phyloP scores from a whole-genome alignment of 2,113 vertebrate genomes.

The Clarias gariepinus region DNA sequence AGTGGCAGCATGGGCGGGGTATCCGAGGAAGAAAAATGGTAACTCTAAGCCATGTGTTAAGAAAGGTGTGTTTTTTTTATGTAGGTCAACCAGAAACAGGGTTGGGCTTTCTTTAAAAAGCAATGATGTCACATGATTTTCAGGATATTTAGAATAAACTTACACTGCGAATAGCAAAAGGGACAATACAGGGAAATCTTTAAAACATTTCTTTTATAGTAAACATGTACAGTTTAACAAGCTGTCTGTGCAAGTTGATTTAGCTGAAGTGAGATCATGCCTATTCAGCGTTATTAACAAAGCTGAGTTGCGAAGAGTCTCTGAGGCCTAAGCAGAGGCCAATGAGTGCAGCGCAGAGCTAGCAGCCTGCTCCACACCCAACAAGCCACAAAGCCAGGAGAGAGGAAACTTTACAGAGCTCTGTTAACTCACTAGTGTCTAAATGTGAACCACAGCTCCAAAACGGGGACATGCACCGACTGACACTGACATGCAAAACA shows the following conservation, averaged over 20 bases:
- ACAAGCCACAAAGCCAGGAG: conserved; percentile 22
- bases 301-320: conserved; percentile 19
- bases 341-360: conserved; percentile 30
- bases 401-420: conserved; percentile 37
- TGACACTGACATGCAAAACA: background rate
- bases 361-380: conserved; percentile 33
- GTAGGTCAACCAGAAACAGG: conserved; percentile 55
- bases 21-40: background rate
- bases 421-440: conserved; percentile 33
- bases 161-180: background rate
- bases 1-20: conserved; percentile 24
- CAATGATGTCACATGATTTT: conserved; percentile 39
- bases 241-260: background rate
- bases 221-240: background rate
- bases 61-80: conserved; percentile 50
- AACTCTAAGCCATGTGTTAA: conserved; percentile 43
- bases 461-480: background rate
- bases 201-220: background rate
- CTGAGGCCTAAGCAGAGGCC: conserved; percentile 11
- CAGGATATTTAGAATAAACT: background rate
- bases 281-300: conserved; percentile 37
- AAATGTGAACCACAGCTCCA: conserved; percentile 32
- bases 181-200: background rate
- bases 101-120: conserved; percentile 35
- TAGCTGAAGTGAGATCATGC: background rate